phyloP scores from a whole-genome alignment of 1,140 invertebrate genomes.

The Heterodera schachtii region DNA sequence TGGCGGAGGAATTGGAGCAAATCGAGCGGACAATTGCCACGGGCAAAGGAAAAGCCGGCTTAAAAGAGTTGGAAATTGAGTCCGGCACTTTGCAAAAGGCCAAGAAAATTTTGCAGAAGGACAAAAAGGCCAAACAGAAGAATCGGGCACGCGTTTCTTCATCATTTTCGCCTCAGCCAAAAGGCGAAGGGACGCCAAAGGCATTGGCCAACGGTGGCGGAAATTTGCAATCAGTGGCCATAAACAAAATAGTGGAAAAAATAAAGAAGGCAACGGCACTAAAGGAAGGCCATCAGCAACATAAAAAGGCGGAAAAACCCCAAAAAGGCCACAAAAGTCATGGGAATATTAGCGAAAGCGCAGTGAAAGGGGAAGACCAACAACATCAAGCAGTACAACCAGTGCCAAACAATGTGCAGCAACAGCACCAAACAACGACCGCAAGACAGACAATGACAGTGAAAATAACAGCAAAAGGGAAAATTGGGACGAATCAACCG shows the following conservation, averaged over 20 bases:
- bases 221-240: background rate
- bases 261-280: background rate
- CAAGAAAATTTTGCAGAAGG: slow-evolving; percentile 12
- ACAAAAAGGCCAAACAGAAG: slow-evolving; percentile 17
- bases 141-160: background rate
- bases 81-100: slow-evolving; percentile 9
- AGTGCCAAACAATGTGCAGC: background rate
- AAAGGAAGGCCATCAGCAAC: background rate
- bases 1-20: slow-evolving; percentile 21
- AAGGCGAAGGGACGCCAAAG: background rate
- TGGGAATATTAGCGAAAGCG: background rate
- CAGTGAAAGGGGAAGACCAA: background rate
- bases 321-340: background rate
- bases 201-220: background rate
- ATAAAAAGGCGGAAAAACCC: background rate
- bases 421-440: slow-evolving; percentile 2
- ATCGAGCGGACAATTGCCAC: slow-evolving; percentile 9
- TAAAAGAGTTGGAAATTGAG: slow-evolving; percentile 20
- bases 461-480: background rate
- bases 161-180: background rate
- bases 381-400: background rate
- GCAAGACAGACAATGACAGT: background rate
- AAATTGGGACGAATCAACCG: background rate
- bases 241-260: background rate
- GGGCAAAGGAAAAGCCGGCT: background rate